Evolutionary conservation across 2,888 invertebrate genomes (phyloP).

Genomic region (Lathronympha strigana): DNA sequence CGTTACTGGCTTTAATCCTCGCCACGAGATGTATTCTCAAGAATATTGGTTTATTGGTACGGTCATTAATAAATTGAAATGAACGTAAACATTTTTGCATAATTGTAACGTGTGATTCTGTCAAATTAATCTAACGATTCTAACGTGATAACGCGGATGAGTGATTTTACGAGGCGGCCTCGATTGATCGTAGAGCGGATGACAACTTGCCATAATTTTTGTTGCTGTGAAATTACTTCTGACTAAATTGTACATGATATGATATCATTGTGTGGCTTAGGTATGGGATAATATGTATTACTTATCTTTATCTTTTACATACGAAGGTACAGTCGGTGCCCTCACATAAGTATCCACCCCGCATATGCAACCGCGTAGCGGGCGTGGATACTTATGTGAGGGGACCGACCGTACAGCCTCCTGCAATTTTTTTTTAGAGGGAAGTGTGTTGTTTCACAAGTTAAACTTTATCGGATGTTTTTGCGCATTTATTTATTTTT

Average conservation of each 20-base stretch:
- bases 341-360: too few relatives aligned
- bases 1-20: conserved; percentile 43
- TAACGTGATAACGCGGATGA: conserved; percentile 23
- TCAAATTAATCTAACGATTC: conserved; percentile 37
- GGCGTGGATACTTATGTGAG: too few relatives aligned
- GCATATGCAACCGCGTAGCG: too few relatives aligned
- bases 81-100: conserved; percentile 36
- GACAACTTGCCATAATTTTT: conserved; percentile 19
- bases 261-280: background rate
- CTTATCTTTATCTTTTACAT: too few relatives aligned
- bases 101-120: conserved; percentile 41
- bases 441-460: too few relatives aligned
- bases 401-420: too few relatives aligned
- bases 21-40: conserved; percentile 33
- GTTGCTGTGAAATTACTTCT: conserved; percentile 29
- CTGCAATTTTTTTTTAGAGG: too few relatives aligned
- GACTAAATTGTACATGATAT: background rate
- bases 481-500: too few relatives aligned
- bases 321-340: too few relatives aligned
- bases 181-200: conserved; percentile 24
- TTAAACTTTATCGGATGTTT: too few relatives aligned
- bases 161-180: conserved; percentile 35
- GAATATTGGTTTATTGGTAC: conserved; percentile 36
- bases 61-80: conserved; percentile 33
- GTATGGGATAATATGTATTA: too few relatives aligned